These are phyloP conservation scores for Pteropus rufus DNA, from an alignment of 2,797 vertebrate species.

Conservation along the genomic window DNA sequence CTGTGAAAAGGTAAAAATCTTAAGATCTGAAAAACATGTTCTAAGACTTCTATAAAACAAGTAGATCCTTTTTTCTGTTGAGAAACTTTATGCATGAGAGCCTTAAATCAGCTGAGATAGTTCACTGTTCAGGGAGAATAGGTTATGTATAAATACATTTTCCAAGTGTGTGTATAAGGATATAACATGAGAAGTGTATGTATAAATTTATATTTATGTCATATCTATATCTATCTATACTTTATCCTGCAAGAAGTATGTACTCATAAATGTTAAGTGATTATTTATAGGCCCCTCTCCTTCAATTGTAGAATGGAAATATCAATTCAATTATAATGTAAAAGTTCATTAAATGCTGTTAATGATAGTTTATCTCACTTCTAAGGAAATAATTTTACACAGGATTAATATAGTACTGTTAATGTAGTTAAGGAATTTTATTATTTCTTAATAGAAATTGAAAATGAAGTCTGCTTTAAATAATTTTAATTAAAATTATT, in stretches of 20 bases:
- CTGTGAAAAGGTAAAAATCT: neutral
- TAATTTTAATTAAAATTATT: slow-evolving; percentile 61
- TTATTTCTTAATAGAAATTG: slow-evolving; percentile 49
- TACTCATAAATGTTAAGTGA: slow-evolving; percentile 17
- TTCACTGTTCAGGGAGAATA: neutral
- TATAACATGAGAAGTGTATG: neutral
- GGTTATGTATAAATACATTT: neutral
- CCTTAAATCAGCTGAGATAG: neutral
- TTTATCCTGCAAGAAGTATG: neutral
- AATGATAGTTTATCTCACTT: slow-evolving; percentile 40
- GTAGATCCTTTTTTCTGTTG: neutral
- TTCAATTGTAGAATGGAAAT: slow-evolving; percentile 29
- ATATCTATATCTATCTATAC: neutral
- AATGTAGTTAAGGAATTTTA: slow-evolving; percentile 47
- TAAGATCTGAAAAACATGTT: neutral
- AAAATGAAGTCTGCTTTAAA: slow-evolving; percentile 51
- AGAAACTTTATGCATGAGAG: neutral
- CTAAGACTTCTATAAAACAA: neutral
- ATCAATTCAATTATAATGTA: slow-evolving; percentile 38
- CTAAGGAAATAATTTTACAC: slow-evolving; percentile 45
- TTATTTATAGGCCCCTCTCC: neutral
- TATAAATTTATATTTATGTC: neutral
- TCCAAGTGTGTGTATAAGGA: neutral
- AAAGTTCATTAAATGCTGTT: slow-evolving; percentile 54
- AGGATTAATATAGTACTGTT: neutral